Percentiles rank a stretch among this genome's conserved stretches.
These are phyloP conservation scores for Heliconius hermathena DNA, from an alignment of 1,140 invertebrate species.

Conservation along the genomic window DNA sequence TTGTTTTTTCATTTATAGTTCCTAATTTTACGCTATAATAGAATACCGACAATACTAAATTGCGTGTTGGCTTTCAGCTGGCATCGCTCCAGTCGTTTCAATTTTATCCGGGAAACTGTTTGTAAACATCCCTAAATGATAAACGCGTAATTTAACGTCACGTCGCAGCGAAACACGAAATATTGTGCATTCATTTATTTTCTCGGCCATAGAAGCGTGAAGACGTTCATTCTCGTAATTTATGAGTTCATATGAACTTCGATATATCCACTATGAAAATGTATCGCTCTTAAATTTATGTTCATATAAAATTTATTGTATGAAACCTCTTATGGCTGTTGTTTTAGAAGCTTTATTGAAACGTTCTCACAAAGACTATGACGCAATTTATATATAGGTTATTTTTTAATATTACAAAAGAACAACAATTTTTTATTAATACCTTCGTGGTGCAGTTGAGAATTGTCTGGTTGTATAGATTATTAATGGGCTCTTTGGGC, in stretches of 20 bases:
- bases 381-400: conserved; percentile 12
- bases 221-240: conserved; percentile 57
- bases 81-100: conserved; percentile 78
- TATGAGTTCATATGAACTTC: conserved; percentile 51
- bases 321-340: conserved; percentile 41
- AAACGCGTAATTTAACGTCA: conserved; percentile 76
- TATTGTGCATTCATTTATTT: conserved; percentile 72
- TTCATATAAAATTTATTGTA: conserved; percentile 46
- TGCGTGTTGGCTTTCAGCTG: conserved; percentile 61
- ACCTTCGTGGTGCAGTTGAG: background rate
- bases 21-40: conserved; percentile 49
- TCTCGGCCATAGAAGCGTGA: conserved; percentile 63
- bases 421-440: background rate
- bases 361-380: conserved; percentile 34
- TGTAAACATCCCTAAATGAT: conserved; percentile 79
- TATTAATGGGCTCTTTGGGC: background rate
- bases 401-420: too few species aligned
- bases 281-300: conserved; percentile 44
- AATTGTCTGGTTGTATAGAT: background rate
- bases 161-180: conserved; percentile 66
- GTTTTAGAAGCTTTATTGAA: conserved; percentile 40
- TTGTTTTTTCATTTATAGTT: conserved; percentile 38
- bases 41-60: conserved; percentile 51
- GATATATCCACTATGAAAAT: conserved; percentile 40
- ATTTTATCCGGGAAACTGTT: conserved; percentile 70